A percentile compares a stretch with the other conserved stretches of the same genome.
Evolutionary conservation across 2,797 vertebrate species (phyloP).

Genomic region (Presbytis comata): DNA sequence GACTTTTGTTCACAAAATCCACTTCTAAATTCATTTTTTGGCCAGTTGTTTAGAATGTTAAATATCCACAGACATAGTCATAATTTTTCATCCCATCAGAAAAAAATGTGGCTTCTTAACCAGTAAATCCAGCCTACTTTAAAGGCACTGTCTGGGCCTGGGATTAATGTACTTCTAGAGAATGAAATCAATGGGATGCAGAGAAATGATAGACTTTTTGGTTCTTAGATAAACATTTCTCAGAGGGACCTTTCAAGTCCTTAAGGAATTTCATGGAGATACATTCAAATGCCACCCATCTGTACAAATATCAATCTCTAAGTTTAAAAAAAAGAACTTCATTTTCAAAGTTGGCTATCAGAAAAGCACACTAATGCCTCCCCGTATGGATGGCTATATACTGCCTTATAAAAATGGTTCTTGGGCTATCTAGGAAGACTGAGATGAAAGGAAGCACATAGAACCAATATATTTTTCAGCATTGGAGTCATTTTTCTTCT

Average conservation of each 20-base stretch:
- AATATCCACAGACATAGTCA: conserved; percentile 43
- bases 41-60: conserved; percentile 50
- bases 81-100: conserved; percentile 19
- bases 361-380: conserved; percentile 33
- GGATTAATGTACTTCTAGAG: conserved; percentile 59
- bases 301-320: conserved; percentile 74
- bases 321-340: conserved; percentile 42
- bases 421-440: not conserved
- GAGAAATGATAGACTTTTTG: conserved; percentile 58
- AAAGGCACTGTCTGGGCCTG: not conserved
- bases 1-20: not conserved
- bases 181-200: conserved; percentile 49
- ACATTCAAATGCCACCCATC: conserved; percentile 73
- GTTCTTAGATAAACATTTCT: conserved; percentile 72
- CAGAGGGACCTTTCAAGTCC: conserved; percentile 66
- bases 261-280: conserved; percentile 57
- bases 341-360: conserved; percentile 63
- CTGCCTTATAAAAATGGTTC: conserved; percentile 41
- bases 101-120: conserved; percentile 49
- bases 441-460: conserved; percentile 2
- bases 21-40: not conserved
- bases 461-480: not conserved
- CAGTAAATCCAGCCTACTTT: conserved; percentile 41
- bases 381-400: not conserved
- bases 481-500: not conserved